Base-by-base conservation (phyloP, 2,888 invertebrate genomes). In the Alsophila aescularia region DNA sequence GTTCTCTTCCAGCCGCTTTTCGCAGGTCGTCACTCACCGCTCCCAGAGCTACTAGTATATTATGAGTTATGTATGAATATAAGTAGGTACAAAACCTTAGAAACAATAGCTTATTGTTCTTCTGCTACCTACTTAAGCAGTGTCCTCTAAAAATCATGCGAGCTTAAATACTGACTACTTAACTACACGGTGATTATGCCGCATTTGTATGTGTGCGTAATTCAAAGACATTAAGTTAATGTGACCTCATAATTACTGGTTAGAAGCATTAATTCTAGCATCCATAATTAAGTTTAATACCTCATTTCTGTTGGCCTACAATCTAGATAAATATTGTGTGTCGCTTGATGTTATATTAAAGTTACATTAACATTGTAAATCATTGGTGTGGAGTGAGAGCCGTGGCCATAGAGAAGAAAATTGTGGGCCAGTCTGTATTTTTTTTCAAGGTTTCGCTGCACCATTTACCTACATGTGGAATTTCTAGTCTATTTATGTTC, bases 261-360 rank as follows among this genome's bases (percentile, higher is more conserved):
- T 82, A 81, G 83, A 75, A 80, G 79, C 89, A 90, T 90, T 90
- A 89, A 90, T 90, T 87, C 90, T 81, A 88, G 85, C 85, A 85
- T 89, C 88, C 85, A 89, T 90, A 90, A 90, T 90, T 89, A 86
- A 88, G 87, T 89, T 86, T 88, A 87, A 88, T 88, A 85, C 86
- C 83, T 87, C 82, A 87, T 87, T 87, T 83, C 87, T 85, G 85
- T 82, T 81, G 81, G 83, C 84, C 85, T 83, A 85, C 87, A 87
- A 87, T 89, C 89, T 86, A 85, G 86, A 87, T 90, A 87, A 88
- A 87, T 85, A 87, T 85, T 54, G 54, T 85, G 76, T 78, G 80
- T 79, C 78, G 77, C 82, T 83, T 78, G 77, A 75, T 77, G 77
- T 79, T 79, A n/a, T 79, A 85, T 86, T 87, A 87, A 80, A 82